A percentile compares a stretch with the other conserved stretches of the same genome.
Conservation (phyloP, 2,797 vertebrate species). For the Brachymystax lenok region DNA sequence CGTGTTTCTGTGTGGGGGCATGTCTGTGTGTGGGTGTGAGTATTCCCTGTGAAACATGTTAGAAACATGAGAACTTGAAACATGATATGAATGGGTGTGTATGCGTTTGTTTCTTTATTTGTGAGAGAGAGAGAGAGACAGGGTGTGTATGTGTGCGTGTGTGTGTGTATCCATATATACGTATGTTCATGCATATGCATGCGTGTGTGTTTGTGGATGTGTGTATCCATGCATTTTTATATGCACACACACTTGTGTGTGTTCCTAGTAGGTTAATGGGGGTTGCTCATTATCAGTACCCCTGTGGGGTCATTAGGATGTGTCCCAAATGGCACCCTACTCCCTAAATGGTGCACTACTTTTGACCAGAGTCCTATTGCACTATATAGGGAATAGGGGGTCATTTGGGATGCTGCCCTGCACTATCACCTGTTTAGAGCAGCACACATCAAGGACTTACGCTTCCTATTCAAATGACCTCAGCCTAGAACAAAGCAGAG, state of each 20-base stretch:
- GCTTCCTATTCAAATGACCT: no score
- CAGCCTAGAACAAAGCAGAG: no score
- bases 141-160: background rate
- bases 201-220: background rate
- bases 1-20: background rate
- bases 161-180: background rate
- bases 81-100: background rate
- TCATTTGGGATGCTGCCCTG: no score
- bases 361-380: no score
- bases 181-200: background rate
- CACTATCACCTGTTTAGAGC: no score
- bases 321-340: no score
- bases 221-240: no score
- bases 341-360: no score
- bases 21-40: background rate
- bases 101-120: slow-evolving; percentile 10
- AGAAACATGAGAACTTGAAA: background rate
- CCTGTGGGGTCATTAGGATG: slow-evolving; percentile 1
- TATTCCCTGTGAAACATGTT: background rate
- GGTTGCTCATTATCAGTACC: slow-evolving; percentile 9
- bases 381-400: no score
- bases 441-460: no score
- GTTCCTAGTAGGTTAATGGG: slow-evolving; percentile 10
- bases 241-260: no score
- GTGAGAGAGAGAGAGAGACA: no score